Percentiles rank a stretch among this genome's conserved stretches.
Evolutionary conservation across 2,797 vertebrate species (phyloP).

Genomic region (Salmo trutta): DNA sequence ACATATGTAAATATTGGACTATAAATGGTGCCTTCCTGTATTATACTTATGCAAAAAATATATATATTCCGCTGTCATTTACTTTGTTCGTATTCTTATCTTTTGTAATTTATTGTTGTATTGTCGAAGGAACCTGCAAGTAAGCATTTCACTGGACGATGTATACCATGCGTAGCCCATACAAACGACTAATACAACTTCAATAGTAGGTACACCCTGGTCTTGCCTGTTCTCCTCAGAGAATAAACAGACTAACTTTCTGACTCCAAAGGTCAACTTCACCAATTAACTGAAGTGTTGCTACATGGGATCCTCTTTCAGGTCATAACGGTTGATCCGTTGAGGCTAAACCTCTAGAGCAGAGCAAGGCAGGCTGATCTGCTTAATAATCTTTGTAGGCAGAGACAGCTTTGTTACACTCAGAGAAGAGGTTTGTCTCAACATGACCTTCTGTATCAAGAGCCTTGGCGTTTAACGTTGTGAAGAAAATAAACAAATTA

Average conservation of each 20-base stretch:
- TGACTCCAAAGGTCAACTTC: not conserved
- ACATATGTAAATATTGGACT: too few species aligned
- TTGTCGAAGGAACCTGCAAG: too few species aligned
- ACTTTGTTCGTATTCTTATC: too few species aligned
- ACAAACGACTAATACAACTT: too few species aligned
- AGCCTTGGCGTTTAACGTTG: not conserved
- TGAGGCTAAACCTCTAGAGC: not conserved
- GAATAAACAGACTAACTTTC: not conserved
- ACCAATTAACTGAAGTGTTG: conserved; percentile 5
- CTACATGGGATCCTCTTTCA: not conserved
- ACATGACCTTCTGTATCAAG: not conserved
- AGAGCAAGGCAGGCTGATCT: not conserved
- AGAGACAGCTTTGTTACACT: not conserved
- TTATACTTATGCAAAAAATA: too few species aligned
- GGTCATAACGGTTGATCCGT: not conserved
- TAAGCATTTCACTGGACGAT: too few species aligned
- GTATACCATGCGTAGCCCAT: too few species aligned
- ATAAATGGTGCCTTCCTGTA: too few species aligned
- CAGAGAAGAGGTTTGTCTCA: not conserved
- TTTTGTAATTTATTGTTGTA: too few species aligned
- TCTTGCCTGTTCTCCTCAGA: not conserved
- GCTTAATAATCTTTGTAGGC: not conserved
- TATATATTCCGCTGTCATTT: too few species aligned
- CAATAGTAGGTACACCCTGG: not conserved
- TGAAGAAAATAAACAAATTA: not conserved